A percentile compares a stretch with the other conserved stretches of the same genome.
Conservation (phyloP, 1,140 invertebrate species). For the Anastatus disparis region DNA sequence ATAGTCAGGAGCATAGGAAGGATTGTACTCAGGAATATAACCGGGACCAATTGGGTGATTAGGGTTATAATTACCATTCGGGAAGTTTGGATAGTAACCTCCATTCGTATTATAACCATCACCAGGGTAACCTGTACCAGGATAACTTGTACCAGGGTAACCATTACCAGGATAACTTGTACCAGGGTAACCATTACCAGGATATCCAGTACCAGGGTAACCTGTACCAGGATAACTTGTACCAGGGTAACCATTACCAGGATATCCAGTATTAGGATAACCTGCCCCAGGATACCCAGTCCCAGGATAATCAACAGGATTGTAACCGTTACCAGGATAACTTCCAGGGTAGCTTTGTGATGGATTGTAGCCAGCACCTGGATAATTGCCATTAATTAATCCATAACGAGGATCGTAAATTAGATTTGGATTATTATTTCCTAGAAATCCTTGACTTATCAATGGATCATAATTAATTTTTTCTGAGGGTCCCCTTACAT, state of each 20-base stretch:
- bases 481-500: neutral
- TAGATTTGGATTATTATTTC: neutral
- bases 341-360: neutral
- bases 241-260: neutral
- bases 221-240: neutral
- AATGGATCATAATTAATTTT: slow-evolving; percentile 18
- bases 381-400: neutral
- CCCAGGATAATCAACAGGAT: no score
- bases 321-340: neutral
- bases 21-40: slow-evolving; percentile 6
- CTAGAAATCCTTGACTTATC: neutral
- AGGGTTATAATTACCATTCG: neutral
- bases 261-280: no score
- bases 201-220: neutral
- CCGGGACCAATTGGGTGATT: neutral
- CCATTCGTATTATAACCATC: neutral
- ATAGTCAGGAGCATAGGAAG: neutral
- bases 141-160: no score
- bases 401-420: slow-evolving; percentile 12
- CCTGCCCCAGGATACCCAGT: neutral
- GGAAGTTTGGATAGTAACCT: neutral
- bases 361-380: neutral
- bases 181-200: neutral
- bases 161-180: neutral
- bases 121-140: neutral